A percentile compares a stretch with the other conserved stretches of the same genome.
phyloP scores from a whole-genome alignment of 2,888 invertebrate genomes.

The Therioaphis trifolii region DNA sequence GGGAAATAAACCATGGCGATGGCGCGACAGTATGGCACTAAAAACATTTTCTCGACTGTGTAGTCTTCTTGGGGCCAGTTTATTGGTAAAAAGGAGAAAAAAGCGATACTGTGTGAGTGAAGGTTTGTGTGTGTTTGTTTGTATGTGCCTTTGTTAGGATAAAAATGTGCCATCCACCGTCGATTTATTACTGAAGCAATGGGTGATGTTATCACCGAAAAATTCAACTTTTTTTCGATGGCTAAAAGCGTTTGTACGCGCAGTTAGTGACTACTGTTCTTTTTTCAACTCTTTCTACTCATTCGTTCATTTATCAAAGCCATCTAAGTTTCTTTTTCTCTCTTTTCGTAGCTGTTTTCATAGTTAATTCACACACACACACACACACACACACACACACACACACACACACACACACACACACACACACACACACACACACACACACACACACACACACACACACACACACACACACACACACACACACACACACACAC shows the following conservation, averaged over 20 bases:
- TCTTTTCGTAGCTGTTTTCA: not conserved
- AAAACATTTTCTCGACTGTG: not conserved
- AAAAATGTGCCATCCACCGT: not conserved
- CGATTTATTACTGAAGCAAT: constrained; percentile 53
- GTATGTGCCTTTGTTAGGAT: too few species aligned
- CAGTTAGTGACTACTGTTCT: not conserved
- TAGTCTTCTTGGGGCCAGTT: not conserved
- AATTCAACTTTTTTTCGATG: constrained; percentile 23
- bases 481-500: too few species aligned
- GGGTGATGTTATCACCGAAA: constrained; percentile 27
- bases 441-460: too few species aligned
- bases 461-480: too few species aligned
- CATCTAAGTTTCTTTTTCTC: not conserved
- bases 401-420: too few species aligned
- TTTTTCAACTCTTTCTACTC: constrained; percentile 23
- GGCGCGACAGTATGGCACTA: not conserved
- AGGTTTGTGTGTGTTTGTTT: too few species aligned
- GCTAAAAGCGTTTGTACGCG: constrained; percentile 31
- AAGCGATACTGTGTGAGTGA: too few species aligned
- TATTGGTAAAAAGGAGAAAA: constrained; percentile 38
- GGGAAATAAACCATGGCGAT: constrained; percentile 1
- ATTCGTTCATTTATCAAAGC: too few species aligned
- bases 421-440: too few species aligned
- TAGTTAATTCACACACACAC: too few species aligned
- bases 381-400: too few species aligned